Evolutionary conservation across 2,888 invertebrate species (phyloP).

Genomic region (Zelleria hepariella): DNA sequence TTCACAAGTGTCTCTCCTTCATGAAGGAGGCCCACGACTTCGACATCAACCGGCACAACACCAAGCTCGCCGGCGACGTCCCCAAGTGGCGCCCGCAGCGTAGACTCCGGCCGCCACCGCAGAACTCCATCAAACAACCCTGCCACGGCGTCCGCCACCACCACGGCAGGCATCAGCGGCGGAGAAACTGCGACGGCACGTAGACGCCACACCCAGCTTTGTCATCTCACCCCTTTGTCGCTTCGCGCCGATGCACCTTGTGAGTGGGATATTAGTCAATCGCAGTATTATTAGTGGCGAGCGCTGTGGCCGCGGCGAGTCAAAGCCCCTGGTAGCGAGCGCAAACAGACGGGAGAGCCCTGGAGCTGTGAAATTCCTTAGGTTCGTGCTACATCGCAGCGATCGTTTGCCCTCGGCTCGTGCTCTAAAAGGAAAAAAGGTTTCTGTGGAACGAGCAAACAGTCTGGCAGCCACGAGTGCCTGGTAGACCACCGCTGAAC

Average conservation of each 20-base stretch:
- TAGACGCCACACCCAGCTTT: conserved; percentile 49
- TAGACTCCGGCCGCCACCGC: conserved; percentile 27
- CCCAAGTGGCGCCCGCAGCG: conserved; percentile 19
- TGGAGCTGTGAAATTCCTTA: conserved; percentile 70
- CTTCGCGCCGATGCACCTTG: conserved; percentile 65
- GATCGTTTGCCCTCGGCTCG: conserved; percentile 65
- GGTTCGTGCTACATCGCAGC: conserved; percentile 64
- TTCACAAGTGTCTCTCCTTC: conserved; percentile 74
- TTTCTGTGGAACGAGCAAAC: conserved; percentile 64
- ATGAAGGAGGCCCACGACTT: conserved; percentile 74
- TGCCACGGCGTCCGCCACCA: conserved; percentile 59
- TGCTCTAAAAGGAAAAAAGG: conserved; percentile 68
- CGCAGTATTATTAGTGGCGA: conserved; percentile 64
- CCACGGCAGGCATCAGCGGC: conserved; percentile 58
- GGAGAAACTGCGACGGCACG: conserved; percentile 65
- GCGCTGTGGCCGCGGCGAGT: conserved; percentile 57
- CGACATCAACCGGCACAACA: conserved; percentile 75
- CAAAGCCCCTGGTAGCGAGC: conserved; percentile 55
- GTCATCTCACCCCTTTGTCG: conserved; percentile 68
- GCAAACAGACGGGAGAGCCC: conserved; percentile 60
- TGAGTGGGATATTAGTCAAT: conserved; percentile 72
- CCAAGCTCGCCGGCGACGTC: conserved; percentile 60
- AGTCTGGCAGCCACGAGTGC: conserved; percentile 64
- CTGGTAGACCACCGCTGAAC: conserved; percentile 61
- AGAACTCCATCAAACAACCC: conserved; percentile 52